Evolutionary conservation across 2,888 invertebrate genomes (phyloP), one percentile per base, ranked within the genome.

Genomic region (Lapara coniferarum): DNA sequence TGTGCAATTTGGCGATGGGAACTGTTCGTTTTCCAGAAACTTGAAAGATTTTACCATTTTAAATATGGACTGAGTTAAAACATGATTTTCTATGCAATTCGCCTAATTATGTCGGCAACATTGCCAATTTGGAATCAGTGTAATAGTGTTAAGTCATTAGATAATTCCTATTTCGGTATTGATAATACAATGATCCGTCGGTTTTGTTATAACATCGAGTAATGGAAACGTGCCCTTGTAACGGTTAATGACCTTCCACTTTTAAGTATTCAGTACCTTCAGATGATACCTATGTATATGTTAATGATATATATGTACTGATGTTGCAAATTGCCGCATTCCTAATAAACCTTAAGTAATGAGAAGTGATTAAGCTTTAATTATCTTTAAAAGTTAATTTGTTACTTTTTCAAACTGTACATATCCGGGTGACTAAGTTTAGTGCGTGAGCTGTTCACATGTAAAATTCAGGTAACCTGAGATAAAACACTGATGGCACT

Each of bases 21-120:
- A 71, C 71, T 68, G 73, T 37, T 69, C 71, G 74, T 75, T 74
- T 75, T 73, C 70, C 73, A 76, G 71, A 58, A 46, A 72, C 69
- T 73, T 76, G 74, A 69, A 78, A 74, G 74, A 76, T 75, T 66
- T 51, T 56, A 19, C 51, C 58, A 73, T 69, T 76, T 73, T 73
- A 73, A 74, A 77, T 76, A 75, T 76, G 74, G 73, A 73, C 66
- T 71, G 77, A 72, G 55, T 70, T 73, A 19, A 70, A 77, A 71
- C 75, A 75, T 72, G 71, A 71, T 56, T 10, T 44, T 12, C 16
- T 19, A 25, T 67, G 57, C 30, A 13, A 19, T 63, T 46, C 7
- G 7, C 19, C 19, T 13, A 19, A 63, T 63, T 49, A 63, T 19
- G 16, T 19, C 6, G 46, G 63, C 46, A 16, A 19, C 49, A 49